Evolutionary conservation across 1,140 invertebrate genomes (phyloP).

Genomic region (Olivierus martensii): DNA sequence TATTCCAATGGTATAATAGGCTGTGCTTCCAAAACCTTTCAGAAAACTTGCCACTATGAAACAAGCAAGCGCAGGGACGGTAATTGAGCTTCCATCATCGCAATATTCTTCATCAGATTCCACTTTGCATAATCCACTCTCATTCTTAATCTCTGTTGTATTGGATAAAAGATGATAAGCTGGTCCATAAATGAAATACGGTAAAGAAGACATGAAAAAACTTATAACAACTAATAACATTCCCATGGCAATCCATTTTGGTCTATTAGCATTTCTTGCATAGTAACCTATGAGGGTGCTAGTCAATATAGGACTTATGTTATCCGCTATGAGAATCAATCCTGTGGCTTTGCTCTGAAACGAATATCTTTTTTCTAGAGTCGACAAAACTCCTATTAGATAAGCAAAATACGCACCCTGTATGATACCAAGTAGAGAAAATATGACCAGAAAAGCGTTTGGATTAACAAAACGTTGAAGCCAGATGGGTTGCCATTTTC

Average conservation of each 20-base stretch:
- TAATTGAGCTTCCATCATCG: background rate
- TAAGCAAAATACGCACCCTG: constrained; percentile 17
- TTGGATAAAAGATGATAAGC: constrained; percentile 15
- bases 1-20: constrained; percentile 22
- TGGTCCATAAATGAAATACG: constrained; percentile 50
- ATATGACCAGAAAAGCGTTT: constrained; percentile 8
- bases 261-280: constrained; percentile 43
- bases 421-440: constrained; percentile 5
- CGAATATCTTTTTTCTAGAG: constrained; percentile 41
- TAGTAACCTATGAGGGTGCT: constrained; percentile 11
- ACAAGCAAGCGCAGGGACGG: constrained; percentile 1
- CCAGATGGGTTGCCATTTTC: constrained; percentile 5
- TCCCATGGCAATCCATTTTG: constrained; percentile 52
- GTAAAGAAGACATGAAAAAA: constrained; percentile 46
- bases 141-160: background rate
- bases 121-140: background rate
- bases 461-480: constrained; percentile 11
- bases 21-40: constrained; percentile 17
- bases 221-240: constrained; percentile 51
- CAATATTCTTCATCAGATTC: background rate
- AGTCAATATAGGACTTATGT: constrained; percentile 10
- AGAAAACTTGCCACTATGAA: constrained; percentile 14
- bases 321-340: constrained; percentile 26
- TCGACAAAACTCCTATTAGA: constrained; percentile 13
- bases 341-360: constrained; percentile 59